phyloP scores from a whole-genome alignment of 2,888 invertebrate genomes.

The Hofmannophila pseudospretella region DNA sequence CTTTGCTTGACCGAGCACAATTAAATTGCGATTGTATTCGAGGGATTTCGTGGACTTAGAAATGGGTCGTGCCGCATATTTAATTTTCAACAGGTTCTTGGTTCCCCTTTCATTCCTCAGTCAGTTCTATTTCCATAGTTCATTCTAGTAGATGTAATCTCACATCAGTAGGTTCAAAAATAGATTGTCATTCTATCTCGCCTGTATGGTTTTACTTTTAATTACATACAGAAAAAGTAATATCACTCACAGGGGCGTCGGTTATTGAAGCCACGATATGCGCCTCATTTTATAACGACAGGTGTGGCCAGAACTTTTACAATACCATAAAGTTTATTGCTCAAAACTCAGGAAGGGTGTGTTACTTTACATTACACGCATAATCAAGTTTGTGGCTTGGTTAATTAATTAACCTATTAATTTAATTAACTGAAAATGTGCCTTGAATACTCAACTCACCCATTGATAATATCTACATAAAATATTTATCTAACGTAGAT shows the following conservation, averaged over 20 bases:
- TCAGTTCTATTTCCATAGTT: too few relatives aligned
- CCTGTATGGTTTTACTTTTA: too few relatives aligned
- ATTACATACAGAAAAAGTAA: too few relatives aligned
- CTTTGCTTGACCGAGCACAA: not conserved
- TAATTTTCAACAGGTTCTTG: conserved; percentile 1
- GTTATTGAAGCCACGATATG: not conserved
- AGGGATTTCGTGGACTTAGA: not conserved
- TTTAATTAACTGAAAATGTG: too few relatives aligned
- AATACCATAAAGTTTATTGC: conserved; percentile 28
- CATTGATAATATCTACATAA: too few relatives aligned
- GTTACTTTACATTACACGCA: conserved; percentile 3
- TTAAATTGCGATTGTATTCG: not conserved
- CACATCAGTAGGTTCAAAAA: too few relatives aligned
- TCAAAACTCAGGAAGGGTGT: conserved; percentile 7
- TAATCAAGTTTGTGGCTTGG: conserved; percentile 14
- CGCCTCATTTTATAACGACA: conserved; percentile 13
- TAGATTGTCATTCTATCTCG: too few relatives aligned
- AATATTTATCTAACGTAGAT: too few relatives aligned
- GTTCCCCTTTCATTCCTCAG: too few relatives aligned
- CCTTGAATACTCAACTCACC: too few relatives aligned
- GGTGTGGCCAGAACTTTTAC: conserved; percentile 29
- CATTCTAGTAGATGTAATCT: too few relatives aligned
- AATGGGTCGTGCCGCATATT: not conserved
- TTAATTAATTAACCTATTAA: conserved; percentile 5
- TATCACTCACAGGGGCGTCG: not conserved